Conservation (phyloP, 1,140 invertebrate genomes). For the Drosophila dunni region DNA sequence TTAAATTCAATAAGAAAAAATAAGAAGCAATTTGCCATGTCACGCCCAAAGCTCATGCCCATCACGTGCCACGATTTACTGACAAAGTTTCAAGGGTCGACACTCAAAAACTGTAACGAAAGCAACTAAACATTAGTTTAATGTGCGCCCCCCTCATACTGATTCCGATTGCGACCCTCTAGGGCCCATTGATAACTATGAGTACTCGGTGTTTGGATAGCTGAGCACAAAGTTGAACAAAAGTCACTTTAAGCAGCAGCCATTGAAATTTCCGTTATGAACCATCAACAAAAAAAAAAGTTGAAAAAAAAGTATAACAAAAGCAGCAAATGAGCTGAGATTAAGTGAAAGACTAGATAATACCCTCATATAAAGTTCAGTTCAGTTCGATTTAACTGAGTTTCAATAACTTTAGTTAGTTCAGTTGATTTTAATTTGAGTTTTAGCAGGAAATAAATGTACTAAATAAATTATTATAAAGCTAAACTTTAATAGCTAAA, state of each 20-base stretch:
- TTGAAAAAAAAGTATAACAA: conserved; percentile 11
- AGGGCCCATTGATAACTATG: conserved; percentile 69
- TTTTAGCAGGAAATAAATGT: neutral
- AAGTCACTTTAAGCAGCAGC: conserved; percentile 79
- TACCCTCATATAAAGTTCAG: conserved; percentile 5
- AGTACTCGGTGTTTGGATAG: conserved; percentile 65
- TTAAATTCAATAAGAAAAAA: conserved; percentile 71
- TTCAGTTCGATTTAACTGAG: neutral
- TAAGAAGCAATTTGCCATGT: conserved; percentile 67
- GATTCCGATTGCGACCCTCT: no score
- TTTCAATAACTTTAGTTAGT: neutral
- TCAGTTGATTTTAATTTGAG: no score
- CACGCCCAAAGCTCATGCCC: conserved; percentile 61
- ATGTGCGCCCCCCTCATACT: conserved; percentile 44
- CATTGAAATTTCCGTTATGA: conserved; percentile 79
- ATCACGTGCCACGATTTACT: conserved; percentile 80
- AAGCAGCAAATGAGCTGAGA: conserved; percentile 8
- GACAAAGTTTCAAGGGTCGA: conserved; percentile 76
- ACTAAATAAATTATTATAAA: neutral
- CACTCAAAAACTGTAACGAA: conserved; percentile 78
- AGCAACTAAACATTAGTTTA: conserved; percentile 82
- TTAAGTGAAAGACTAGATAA: conserved; percentile 1
- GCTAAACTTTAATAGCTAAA: neutral
- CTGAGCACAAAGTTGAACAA: conserved; percentile 73
- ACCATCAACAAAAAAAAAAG: conserved; percentile 51